Base-by-base conservation (phyloP, 1,140 invertebrate species). In the Lucilia sericata region DNA sequence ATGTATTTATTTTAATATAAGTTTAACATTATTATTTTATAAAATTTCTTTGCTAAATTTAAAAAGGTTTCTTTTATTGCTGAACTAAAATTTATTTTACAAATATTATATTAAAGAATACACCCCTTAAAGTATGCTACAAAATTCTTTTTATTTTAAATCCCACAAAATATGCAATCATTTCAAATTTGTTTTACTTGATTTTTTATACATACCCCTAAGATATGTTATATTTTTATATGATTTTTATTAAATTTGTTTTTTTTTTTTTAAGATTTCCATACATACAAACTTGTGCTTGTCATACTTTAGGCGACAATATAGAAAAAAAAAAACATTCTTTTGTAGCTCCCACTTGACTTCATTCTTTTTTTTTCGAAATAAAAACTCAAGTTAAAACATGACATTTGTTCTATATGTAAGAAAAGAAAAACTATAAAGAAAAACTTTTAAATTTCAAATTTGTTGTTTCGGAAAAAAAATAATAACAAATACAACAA, bases 371-470 rank as follows among this genome's bases (percentile, higher is more conserved):
- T 7, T 65, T 70, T 70, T 70, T 2, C 13, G 51, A 14, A 17
- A 17, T 5, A 60, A 60, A 14, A 21, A 21, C 19, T 21, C 65
- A 70, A 1, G 21, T 21, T 21, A 70, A 70, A 70, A 25, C 65
- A 70, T 70, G n/a, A 70, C 65, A 70, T 70, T 70, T 21, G 65
- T 4, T 55, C 51, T 17, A 14, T 12, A 21, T n/a, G n/a, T n/a
- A n/a, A n/a, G n/a, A n/a, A n/a, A n/a, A n/a, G n/a, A n/a, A n/a
- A n/a, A 65, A 65, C 14, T 65, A 19, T 65, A 65, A 30, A 21
- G 60, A 70, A 70, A 70, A 70, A 70, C 65, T 70, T 70, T 60
- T 21, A 70, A 70, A 70, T 70, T 60, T 55, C 51, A 55, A 55
- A 55, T 55, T 55, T 55, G 51, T 55, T 55, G 14, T 51, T 65